Evolutionary conservation across 2,113 vertebrate genomes (phyloP), one percentile per base, ranked within the genome.

Genomic region (Bubo bubo): DNA sequence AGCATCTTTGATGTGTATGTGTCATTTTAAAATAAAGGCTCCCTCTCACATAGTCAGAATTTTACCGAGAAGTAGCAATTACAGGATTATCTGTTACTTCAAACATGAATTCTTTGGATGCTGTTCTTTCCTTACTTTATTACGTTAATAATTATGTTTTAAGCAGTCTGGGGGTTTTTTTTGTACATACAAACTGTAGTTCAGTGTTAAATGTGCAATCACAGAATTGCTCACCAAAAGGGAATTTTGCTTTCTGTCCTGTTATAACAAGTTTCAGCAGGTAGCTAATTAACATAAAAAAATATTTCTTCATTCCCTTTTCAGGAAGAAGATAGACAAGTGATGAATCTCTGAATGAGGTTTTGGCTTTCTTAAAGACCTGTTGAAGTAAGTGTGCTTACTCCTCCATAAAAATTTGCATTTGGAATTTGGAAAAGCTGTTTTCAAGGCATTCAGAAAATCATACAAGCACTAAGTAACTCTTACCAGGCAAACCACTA

Each of bases 41-140:
- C 62, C 71, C 72, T 92, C 93, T 96, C 88, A 90, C 45, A 68
- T 52, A 79, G 63, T 77, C 68, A 86, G 76, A 97, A 85, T 93
- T 97, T 96, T 94, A 83, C 71, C 80, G 95, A 97, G 93, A 97
- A 97, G 88, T 77, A 94, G 88, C 95, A 98, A 98, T 98, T 98
- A 98, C 43, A 92, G 97, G 96, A 97, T 98, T 98, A 98, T 94
- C 77, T 91, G 67, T 67, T 71, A 92, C 92, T 98, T 98, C 96
- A 98, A 98, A 96, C 92, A 93, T 50, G 20, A 95, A 96, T 97
- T 93, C 88, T 85, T 91, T 93, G 92, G 95, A 93, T 90, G 71
- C 34, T 83, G 30, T 55, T 77, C 83, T 58, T 63, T 63, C 58
- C 66, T 96, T 93, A 63, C 94, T 98, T 97, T 96, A 84, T 95